Evolutionary conservation across 2,113 vertebrate genomes (phyloP), one percentile per base, ranked within the genome.

Genomic region (Scartelaos histophorus): DNA sequence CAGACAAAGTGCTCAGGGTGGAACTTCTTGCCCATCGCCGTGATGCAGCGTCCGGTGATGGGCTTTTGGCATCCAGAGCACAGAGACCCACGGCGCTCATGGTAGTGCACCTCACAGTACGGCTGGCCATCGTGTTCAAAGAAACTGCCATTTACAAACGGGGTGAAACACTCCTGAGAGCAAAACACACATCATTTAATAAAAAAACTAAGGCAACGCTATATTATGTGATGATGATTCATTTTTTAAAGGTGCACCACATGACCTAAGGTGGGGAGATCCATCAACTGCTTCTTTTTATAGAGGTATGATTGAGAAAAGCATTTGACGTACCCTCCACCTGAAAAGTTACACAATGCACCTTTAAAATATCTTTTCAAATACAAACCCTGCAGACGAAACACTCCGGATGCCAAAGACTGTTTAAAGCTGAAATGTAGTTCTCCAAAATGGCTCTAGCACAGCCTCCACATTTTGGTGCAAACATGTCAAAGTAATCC

Each of bases 1-100:
- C 98, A 99, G 84, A 98, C 98, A 51, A 99, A 99, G 91, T 99
- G 98, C 95, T 99, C 98, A 0, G 98, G 97, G 89, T 99, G 98
- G 83, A 99, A 99, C 91, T 99, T 99, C 94, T 96, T 96, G 88
- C 94, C 89, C 98, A 99, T 99, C 71, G 98, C 98, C 0, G 97
- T 98, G 94, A 99, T 99, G 82, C 97, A 99, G 90, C 98, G 96
- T 76, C 98, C 98, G 0, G 98, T 99, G 92, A 99, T 99, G 53
- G 98, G 98, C 90, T 99, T 99, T 95, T 99, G 98, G 87, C 98
- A 99, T 84, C 97, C 97, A 0, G 97, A 98, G 92, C 97, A 99
- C 53, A 99, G 96, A 0, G 98, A 99, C 84, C 97, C 97, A 0
- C 98, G 96, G 0, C 95, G 95, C 88, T 97, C 95, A 0, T 99